Evolutionary conservation across 2,113 vertebrate species (phyloP), one percentile per base, ranked within the genome.

Genomic region (Montifringilla adamsi): DNA sequence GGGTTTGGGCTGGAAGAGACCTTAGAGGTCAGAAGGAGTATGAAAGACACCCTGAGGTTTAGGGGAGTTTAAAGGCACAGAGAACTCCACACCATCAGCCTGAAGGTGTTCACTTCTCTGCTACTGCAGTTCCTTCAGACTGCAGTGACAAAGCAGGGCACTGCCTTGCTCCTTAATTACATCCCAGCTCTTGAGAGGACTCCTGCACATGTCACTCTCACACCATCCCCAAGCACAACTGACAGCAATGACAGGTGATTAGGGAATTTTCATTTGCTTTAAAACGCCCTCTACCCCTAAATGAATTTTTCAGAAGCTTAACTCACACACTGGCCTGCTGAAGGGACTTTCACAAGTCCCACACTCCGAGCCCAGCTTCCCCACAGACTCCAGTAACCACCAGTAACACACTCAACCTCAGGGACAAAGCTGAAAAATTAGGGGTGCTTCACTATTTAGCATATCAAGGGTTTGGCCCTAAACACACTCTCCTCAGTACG

Each of bases 191-290:
- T 26, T 66, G 24, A 2, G 14, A 41, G 43, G 28, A 28, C 11
- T 41, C 43, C 37, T 35, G 49, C 15, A 53, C 21, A 18, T 5
- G 2, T 13, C 46, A 59, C 28, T n/a, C 49, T 64, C 58, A 16
- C 1, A 1, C 24, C 47, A 76, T 21, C 16, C 60, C 35, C 22
- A 37, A 14, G 50, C 18, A 47, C 2, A 8, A 7, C 26, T 1
- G 0, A 30, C 11, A 66, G n/a, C 46, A 67, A 6, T 12, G 9
- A 26, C 31, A 89, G 15, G 5, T 30, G 9, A 49, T 33, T 4
- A 84, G 28, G 2, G 6, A 39, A 68, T n/a, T 77, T 56, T 39
- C 11, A 60, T 69, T 66, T 62, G 23, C 41, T 80, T 74, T 55
- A 81, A 73, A 72, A 39, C 30, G 50, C 16, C 9, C 47, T 68